These are phyloP conservation scores for Herminia tarsipennalis DNA, from an alignment of 2,888 invertebrate species.

Conservation along the genomic window DNA sequence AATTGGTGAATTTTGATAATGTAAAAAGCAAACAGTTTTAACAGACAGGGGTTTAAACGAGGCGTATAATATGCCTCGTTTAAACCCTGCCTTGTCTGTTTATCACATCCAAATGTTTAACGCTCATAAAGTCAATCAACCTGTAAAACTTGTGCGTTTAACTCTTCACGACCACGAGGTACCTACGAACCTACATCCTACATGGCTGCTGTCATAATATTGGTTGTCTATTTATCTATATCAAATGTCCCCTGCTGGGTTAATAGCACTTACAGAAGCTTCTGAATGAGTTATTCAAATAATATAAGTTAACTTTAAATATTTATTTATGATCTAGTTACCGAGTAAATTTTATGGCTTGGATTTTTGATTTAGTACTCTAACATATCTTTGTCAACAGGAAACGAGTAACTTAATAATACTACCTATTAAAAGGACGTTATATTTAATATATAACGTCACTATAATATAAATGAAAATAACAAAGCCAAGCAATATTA, in stretches of 20 bases:
- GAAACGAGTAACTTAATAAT: background rate
- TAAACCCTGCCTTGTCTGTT: slow-evolving; percentile 5
- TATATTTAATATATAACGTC: background rate
- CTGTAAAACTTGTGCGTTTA: slow-evolving; percentile 39
- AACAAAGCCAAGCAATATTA: background rate
- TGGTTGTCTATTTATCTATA: slow-evolving; percentile 14
- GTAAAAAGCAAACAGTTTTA: background rate
- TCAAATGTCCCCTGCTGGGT: slow-evolving; percentile 10
- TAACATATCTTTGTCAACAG: background rate
- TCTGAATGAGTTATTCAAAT: slow-evolving; percentile 5
- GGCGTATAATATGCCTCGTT: background rate
- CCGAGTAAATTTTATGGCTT: too few species aligned
- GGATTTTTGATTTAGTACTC: too few species aligned
- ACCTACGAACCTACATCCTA: slow-evolving; percentile 1
- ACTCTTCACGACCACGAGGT: slow-evolving; percentile 19
- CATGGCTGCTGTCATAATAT: slow-evolving; percentile 16
- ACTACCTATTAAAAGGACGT: background rate
- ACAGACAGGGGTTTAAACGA: too few species aligned
- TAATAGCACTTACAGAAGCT: slow-evolving; percentile 3
- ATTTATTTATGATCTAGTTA: background rate
- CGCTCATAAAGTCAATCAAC: slow-evolving; percentile 44
- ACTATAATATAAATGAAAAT: too few species aligned
- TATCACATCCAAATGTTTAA: slow-evolving; percentile 41
- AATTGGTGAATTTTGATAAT: too few species aligned
- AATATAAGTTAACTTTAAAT: background rate